Base-by-base conservation (phyloP, 2,113 vertebrate genomes). In the Seriola quinqueradiata region DNA sequence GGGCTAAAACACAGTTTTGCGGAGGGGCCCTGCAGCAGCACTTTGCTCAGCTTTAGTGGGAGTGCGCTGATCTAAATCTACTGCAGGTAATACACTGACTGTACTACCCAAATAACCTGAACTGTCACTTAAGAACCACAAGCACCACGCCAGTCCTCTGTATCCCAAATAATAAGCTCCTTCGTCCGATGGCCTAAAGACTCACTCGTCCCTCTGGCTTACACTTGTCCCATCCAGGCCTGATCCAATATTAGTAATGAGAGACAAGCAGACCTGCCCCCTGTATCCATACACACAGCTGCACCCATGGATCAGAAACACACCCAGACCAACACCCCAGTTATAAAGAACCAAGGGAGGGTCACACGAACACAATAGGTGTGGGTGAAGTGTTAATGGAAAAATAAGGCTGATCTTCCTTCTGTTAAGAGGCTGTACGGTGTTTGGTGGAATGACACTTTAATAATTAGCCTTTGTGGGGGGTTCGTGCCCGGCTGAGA, bases 401-500 rank as follows among this genome's bases (percentile, higher is more conserved):
- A 54, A 78, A 55, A n/a, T 23, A 7, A 70, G 14, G 61, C 17
- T 7, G 66, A 70, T 79, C 57, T 65, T 65, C 42, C 66, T 63
- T 32, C 50, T 60, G 19, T 70, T 36, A 1, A 68, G 17, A 32
- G 60, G 69, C 46, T 69, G 17, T 55, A 25, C 57, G 73, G 46
- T 75, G 36, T 66, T 32, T 34, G 36, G 21, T 70, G 78, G 59
- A 85, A 25, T 40, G 40, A 58, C 44, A 77, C 21, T 21, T 71
- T 61, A 68, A 74, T 80, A 70, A 82, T 8, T 5, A 12, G n/a
- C 64, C 71, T 84, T 70, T 14, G 38, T 16, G 19, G 8, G 21
- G 66, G 42, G 40, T 88, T 75, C 16, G 1, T 70, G 68, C 48
- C 76, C 46, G 70, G 74, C 67, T 72, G 74, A 86, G 70, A 83